These are phyloP conservation scores for Silurus aristotelis DNA, from an alignment of 2,797 vertebrate genomes.

Conservation along the genomic window DNA sequence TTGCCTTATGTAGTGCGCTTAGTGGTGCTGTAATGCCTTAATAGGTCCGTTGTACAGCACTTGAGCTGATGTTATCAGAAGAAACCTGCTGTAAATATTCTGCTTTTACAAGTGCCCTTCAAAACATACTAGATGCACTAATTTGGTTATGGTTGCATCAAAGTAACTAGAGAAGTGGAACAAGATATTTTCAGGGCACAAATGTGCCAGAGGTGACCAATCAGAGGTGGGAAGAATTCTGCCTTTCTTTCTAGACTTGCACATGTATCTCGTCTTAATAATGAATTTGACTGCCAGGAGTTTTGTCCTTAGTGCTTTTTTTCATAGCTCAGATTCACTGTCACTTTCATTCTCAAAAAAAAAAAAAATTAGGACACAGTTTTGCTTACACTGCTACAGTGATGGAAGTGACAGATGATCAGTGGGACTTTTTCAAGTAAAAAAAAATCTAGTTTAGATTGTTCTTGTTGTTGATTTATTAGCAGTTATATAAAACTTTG, in stretches of 20 bases:
- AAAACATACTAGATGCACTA: not conserved
- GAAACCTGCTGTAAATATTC: not conserved
- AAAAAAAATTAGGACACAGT: not conserved
- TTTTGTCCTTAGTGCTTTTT: not conserved
- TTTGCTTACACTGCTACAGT: not conserved
- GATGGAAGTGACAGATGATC: not conserved
- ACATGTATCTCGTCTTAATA: not conserved
- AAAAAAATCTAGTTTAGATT: not conserved
- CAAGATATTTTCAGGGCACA: not conserved
- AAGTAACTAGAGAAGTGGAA: not conserved
- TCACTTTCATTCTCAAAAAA: not conserved
- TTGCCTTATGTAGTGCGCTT: constrained; percentile 7
- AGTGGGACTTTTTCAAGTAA: not conserved
- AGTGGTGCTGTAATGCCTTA: not conserved
- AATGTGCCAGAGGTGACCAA: not conserved
- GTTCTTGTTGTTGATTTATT: not conserved
- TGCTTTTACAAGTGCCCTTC: not conserved
- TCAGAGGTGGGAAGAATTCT: not conserved
- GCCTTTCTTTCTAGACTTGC: not conserved
- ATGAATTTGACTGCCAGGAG: too few species aligned
- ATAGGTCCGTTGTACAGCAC: not conserved
- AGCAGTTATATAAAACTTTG: not conserved
- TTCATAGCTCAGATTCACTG: not conserved
- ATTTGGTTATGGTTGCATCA: not conserved
- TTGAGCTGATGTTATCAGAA: constrained; percentile 21